Percentiles rank a stretch among this genome's conserved stretches.
Evolutionary conservation across 2,797 vertebrate species (phyloP).

Genomic region (Melanotaenia pygmaea): DNA sequence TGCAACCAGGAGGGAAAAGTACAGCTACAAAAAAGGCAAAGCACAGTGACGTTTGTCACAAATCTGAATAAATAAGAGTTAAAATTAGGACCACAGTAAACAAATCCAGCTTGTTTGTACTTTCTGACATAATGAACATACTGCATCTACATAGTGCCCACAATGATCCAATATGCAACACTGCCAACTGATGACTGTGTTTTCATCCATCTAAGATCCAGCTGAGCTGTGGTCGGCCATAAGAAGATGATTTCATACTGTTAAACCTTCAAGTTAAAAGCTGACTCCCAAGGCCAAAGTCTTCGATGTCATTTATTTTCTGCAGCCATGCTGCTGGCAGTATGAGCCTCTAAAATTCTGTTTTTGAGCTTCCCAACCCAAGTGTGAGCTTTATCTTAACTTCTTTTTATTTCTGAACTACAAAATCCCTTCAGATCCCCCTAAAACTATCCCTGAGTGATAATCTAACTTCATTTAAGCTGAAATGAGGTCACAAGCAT

Average conservation of each 20-base stretch:
- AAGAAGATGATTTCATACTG: constrained; percentile 29
- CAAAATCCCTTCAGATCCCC: constrained; percentile 44
- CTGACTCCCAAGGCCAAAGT: constrained; percentile 27
- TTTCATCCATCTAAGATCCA: neutral
- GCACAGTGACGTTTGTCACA: constrained; percentile 2
- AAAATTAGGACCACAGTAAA: constrained; percentile 12
- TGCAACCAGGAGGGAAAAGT: neutral
- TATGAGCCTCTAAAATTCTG: constrained; percentile 14
- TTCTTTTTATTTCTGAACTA: constrained; percentile 31
- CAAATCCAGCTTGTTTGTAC: constrained; percentile 25
- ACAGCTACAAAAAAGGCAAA: constrained; percentile 23
- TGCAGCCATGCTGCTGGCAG: constrained; percentile 21
- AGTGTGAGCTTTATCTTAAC: constrained; percentile 50
- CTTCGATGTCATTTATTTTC: constrained; percentile 39
- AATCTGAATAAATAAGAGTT: neutral
- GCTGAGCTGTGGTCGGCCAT: constrained; percentile 20
- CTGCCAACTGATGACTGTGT: constrained; percentile 27
- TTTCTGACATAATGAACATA: constrained; percentile 17
- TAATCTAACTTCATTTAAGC: constrained; percentile 27
- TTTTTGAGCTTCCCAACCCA: constrained; percentile 40
- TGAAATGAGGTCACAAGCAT: constrained; percentile 38
- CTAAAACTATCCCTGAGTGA: constrained; percentile 34
- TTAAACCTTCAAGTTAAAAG: constrained; percentile 14
- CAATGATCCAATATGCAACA: constrained; percentile 11
- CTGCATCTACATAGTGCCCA: constrained; percentile 7